Percentiles rank a stretch among this genome's conserved stretches.
phyloP scores from a whole-genome alignment of 2,888 invertebrate genomes.

The Tholera decimalis region DNA sequence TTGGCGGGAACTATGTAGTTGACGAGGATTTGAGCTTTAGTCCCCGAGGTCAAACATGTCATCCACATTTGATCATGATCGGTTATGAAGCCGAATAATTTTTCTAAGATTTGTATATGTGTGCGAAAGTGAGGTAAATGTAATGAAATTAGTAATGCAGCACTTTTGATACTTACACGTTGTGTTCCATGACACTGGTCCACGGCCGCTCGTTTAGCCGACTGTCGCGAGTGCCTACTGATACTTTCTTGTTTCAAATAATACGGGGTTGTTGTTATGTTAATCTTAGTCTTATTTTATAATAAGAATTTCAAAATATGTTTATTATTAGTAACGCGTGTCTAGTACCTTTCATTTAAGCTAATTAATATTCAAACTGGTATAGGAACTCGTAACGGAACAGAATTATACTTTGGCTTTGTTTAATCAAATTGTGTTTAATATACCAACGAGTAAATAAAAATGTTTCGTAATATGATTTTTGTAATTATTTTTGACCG shows the following conservation, averaged over 20 bases:
- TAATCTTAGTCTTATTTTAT: slow-evolving; percentile 87
- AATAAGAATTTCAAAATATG: slow-evolving; percentile 86
- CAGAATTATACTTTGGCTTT: slow-evolving; percentile 86
- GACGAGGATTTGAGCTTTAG: slow-evolving; percentile 38
- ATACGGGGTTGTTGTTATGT: slow-evolving; percentile 88
- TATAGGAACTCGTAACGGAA: slow-evolving; percentile 84
- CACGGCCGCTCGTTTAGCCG: slow-evolving; percentile 53
- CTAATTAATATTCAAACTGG: slow-evolving; percentile 84
- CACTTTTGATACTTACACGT: slow-evolving; percentile 77
- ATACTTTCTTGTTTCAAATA: slow-evolving; percentile 80
- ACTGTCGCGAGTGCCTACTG: slow-evolving; percentile 61
- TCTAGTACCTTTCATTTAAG: slow-evolving; percentile 85
- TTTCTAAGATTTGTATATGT: slow-evolving; percentile 77
- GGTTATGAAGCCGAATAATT: slow-evolving; percentile 67
- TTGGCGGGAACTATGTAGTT: slow-evolving; percentile 36
- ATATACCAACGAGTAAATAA: slow-evolving; percentile 90
- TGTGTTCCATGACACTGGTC: slow-evolving; percentile 68
- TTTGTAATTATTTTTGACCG: slow-evolving; percentile 91
- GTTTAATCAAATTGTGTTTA: slow-evolving; percentile 90
- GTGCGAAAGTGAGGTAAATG: slow-evolving; percentile 66
- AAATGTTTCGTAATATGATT: slow-evolving; percentile 90
- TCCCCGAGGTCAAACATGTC: slow-evolving; percentile 45
- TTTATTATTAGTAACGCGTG: slow-evolving; percentile 85
- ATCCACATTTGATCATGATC: slow-evolving; percentile 66
- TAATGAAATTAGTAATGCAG: slow-evolving; percentile 69